These are phyloP conservation scores for Alosa alosa DNA, from an alignment of 2,113 vertebrate species.

Conservation along the genomic window DNA sequence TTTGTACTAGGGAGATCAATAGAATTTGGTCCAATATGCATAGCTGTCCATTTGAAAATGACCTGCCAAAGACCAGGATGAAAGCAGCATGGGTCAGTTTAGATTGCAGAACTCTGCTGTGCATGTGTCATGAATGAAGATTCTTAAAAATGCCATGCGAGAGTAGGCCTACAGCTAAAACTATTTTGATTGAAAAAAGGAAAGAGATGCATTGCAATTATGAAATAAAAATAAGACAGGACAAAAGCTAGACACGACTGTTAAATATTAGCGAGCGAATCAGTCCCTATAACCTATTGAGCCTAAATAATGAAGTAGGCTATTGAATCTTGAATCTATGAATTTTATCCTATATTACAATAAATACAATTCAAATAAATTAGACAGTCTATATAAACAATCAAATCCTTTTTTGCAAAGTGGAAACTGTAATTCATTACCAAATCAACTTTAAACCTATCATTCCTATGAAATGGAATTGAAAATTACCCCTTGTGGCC, in stretches of 20 bases:
- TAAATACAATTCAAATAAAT: neutral
- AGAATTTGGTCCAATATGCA: conserved; percentile 34
- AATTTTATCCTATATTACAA: neutral
- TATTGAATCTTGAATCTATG: too few species aligned
- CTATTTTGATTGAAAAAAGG: neutral
- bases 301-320: too few species aligned
- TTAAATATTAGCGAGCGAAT: neutral
- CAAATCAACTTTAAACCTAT: neutral
- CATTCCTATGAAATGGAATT: neutral
- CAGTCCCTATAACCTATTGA: neutral
- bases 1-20: conserved; percentile 59
- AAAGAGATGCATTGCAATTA: neutral
- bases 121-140: neutral
- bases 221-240: neutral
- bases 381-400: too few species aligned
- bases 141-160: neutral
- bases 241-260: neutral
- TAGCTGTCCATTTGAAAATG: neutral
- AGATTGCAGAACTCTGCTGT: neutral
- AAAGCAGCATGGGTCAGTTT: neutral
- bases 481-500: neutral
- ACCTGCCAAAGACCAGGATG: neutral
- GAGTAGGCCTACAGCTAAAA: too few species aligned
- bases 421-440: neutral
- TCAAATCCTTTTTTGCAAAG: too few species aligned